These are phyloP conservation scores for Osmerus eperlanus DNA, from an alignment of 2,113 vertebrate genomes.

Conservation along the genomic window DNA sequence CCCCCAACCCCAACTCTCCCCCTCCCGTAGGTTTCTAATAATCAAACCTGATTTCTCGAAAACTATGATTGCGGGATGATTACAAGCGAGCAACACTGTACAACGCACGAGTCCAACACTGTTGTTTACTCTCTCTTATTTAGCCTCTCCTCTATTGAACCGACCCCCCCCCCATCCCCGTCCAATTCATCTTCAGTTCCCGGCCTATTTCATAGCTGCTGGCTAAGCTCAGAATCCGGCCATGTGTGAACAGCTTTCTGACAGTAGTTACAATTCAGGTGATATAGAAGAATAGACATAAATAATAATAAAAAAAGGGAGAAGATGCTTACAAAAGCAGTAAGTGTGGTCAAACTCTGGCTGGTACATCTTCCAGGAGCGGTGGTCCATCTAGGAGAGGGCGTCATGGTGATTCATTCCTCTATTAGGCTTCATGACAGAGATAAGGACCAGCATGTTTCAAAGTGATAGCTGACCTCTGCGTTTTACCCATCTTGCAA, in stretches of 20 bases:
- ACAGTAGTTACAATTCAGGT: slow-evolving; percentile 56
- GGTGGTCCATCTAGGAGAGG: slow-evolving; percentile 54
- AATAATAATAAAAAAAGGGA: slow-evolving; percentile 37
- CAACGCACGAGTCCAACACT: too few species aligned
- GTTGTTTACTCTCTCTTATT: not conserved
- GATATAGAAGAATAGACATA: slow-evolving; percentile 48
- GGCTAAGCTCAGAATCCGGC: slow-evolving; percentile 19
- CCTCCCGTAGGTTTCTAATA: too few species aligned
- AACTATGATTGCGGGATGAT: too few species aligned
- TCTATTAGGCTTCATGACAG: slow-evolving; percentile 69
- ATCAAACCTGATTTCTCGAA: too few species aligned
- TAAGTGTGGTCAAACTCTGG: slow-evolving; percentile 49
- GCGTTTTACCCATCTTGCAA: slow-evolving; percentile 56
- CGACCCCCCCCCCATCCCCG: slow-evolving; percentile 11
- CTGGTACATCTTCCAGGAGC: slow-evolving; percentile 44
- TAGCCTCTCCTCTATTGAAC: slow-evolving; percentile 11
- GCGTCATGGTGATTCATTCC: slow-evolving; percentile 70
- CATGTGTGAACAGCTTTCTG: slow-evolving; percentile 56
- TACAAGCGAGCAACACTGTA: too few species aligned
- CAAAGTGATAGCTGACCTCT: slow-evolving; percentile 73
- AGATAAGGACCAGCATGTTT: slow-evolving; percentile 73
- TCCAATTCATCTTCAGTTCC: slow-evolving; percentile 20
- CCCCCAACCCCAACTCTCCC: too few species aligned
- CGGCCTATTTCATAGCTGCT: slow-evolving; percentile 40
- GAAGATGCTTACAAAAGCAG: slow-evolving; percentile 59